These are phyloP conservation scores for Phyllotis vaccarum DNA, from an alignment of 2,797 vertebrate genomes.

Conservation along the genomic window DNA sequence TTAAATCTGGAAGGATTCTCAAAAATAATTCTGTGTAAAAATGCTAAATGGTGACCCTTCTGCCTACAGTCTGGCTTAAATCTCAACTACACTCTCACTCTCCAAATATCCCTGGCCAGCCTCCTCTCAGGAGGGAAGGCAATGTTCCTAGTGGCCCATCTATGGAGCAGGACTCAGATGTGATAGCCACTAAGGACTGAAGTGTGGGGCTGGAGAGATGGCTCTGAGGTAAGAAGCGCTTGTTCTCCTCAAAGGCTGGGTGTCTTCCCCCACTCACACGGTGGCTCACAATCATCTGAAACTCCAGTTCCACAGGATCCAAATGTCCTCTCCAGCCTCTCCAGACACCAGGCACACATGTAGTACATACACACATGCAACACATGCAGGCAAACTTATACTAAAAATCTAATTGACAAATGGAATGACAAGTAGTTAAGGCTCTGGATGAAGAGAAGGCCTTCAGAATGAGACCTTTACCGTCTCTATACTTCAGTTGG, in stretches of 20 bases:
- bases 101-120: background rate
- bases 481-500: too few species aligned
- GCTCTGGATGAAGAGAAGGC: too few species aligned
- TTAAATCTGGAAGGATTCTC: constrained; percentile 13
- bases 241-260: background rate
- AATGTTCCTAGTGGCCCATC: background rate
- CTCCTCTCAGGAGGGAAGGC: background rate
- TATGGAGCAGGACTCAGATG: background rate
- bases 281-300: background rate
- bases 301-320: background rate
- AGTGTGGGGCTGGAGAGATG: background rate
- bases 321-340: background rate
- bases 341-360: background rate
- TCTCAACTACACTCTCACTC: background rate
- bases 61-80: background rate
- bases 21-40: constrained; percentile 33
- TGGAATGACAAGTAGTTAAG: background rate
- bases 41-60: background rate
- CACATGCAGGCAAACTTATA: background rate
- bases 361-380: background rate
- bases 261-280: background rate
- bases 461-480: background rate
- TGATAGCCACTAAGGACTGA: background rate
- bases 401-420: background rate
- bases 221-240: too few species aligned